Evolutionary conservation across 1,140 invertebrate genomes (phyloP).

Genomic region (Halictus rubicundus): DNA sequence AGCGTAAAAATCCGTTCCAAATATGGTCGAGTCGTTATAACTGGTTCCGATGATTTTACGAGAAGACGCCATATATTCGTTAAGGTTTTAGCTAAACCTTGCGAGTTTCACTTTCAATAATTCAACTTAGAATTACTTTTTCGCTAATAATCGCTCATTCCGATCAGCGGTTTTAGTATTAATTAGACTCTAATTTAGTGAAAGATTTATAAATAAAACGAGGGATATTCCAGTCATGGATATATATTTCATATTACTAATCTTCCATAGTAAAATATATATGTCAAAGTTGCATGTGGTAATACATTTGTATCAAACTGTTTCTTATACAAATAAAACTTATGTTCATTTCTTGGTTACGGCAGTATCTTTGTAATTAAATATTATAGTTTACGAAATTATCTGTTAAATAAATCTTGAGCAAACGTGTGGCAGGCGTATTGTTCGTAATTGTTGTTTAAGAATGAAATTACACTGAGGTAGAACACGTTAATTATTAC

Average conservation of each 20-base stretch:
- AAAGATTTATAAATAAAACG: neutral
- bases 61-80: conserved; percentile 1
- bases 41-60: conserved; percentile 57
- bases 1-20: conserved; percentile 58
- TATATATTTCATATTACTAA: conserved; percentile 22
- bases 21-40: conserved; percentile 64
- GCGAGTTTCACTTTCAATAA: neutral
- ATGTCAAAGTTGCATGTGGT: conserved; percentile 24
- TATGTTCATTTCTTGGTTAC: conserved; percentile 1
- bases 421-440: conserved; percentile 9
- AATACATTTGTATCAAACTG: conserved; percentile 18
- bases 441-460: neutral
- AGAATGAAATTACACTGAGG: conserved; percentile 33
- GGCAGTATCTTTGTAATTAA: conserved; percentile 27
- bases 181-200: neutral
- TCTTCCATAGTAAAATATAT: conserved; percentile 42
- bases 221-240: conserved; percentile 10
- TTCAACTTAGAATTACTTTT: neutral
- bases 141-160: neutral
- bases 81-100: conserved; percentile 18
- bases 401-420: conserved; percentile 22
- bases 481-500: conserved; percentile 28
- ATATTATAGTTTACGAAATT: conserved; percentile 6
- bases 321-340: conserved; percentile 32
- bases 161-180: neutral